These are phyloP conservation scores for Myrmecophaga tridactyla DNA, from an alignment of 2,113 vertebrate genomes.

Conservation along the genomic window DNA sequence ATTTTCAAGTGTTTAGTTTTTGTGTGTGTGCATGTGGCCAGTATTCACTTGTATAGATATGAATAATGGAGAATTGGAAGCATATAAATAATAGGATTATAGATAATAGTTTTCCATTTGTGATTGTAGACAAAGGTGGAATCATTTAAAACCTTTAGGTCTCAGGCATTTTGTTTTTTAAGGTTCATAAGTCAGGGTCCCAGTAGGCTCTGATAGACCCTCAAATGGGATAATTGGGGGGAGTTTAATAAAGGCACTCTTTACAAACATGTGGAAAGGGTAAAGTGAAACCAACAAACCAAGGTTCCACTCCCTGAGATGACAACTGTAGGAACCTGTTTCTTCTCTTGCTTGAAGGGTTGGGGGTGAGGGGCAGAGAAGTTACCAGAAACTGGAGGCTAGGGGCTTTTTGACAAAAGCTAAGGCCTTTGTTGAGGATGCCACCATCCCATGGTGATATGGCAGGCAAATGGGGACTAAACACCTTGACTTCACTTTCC, in stretches of 20 bases:
- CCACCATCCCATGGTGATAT: not conserved
- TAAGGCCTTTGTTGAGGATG: not conserved
- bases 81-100: not conserved
- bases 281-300: not conserved
- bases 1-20: not conserved
- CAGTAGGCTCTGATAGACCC: not conserved
- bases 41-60: not conserved
- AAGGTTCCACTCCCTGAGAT: too few species aligned
- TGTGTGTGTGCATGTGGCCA: not conserved
- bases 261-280: not conserved
- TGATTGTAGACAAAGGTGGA: not conserved
- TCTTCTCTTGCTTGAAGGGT: not conserved
- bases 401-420: not conserved
- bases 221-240: not conserved
- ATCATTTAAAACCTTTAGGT: not conserved
- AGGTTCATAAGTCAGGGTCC: not conserved
- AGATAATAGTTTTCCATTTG: not conserved
- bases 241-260: not conserved
- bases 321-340: not conserved
- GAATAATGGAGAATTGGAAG: not conserved
- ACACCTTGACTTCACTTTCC: not conserved
- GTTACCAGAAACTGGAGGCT: not conserved
- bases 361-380: not conserved
- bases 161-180: slow-evolving; percentile 11
- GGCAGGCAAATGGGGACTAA: not conserved